These are phyloP conservation scores for Cantharis nigra DNA, from an alignment of 2,888 invertebrate species.

Conservation along the genomic window DNA sequence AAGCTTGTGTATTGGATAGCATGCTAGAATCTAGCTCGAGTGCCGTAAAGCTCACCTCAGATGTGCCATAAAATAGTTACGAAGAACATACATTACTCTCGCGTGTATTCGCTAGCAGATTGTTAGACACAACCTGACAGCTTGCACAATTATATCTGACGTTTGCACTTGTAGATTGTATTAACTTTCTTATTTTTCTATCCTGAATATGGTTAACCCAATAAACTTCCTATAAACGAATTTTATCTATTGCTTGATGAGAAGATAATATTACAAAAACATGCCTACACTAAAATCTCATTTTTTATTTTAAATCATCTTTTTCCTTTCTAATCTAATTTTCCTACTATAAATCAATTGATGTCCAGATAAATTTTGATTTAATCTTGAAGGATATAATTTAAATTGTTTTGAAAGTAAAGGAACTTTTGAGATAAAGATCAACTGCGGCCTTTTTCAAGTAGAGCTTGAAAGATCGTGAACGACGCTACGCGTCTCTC, in stretches of 20 bases:
- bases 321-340: not conserved
- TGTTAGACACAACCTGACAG: constrained; percentile 25
- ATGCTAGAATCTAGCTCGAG: constrained; percentile 20
- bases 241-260: constrained; percentile 6
- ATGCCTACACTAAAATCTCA: not conserved
- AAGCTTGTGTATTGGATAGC: constrained; percentile 28
- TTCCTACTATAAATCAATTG: not conserved
- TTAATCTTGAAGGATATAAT: not conserved
- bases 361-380: not conserved
- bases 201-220: constrained; percentile 7
- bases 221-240: constrained; percentile 6
- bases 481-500: constrained; percentile 32
- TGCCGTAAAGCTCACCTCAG: constrained; percentile 32
- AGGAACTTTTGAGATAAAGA: constrained; percentile 1
- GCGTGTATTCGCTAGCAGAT: constrained; percentile 28
- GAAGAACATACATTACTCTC: constrained; percentile 30
- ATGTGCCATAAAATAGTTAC: constrained; percentile 34
- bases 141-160: constrained; percentile 26
- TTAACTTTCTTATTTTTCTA: constrained; percentile 17
- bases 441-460: constrained; percentile 38
- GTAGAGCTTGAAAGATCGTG: constrained; percentile 37
- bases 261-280: not conserved
- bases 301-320: not conserved
- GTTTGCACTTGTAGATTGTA: constrained; percentile 16
- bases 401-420: not conserved